Base-by-base conservation (phyloP, 2,113 vertebrate genomes). In the Pollachius pollachius region DNA sequence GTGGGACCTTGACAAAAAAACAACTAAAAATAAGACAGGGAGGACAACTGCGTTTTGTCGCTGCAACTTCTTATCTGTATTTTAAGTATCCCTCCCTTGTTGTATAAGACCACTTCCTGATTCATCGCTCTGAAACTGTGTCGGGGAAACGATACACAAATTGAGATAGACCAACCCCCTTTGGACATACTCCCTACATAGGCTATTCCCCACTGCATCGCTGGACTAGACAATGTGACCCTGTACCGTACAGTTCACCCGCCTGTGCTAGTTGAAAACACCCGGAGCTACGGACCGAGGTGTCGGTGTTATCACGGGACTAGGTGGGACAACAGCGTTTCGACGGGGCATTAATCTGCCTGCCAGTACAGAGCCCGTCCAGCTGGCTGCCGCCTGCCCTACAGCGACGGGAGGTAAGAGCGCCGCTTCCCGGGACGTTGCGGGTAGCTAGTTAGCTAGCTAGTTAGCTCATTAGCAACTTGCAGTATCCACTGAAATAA, bases 121-220 rank as follows among this genome's bases (percentile, higher is more conserved):
- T 71, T 74, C 73, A 72, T 65, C 72, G 63, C 77, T 23, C 23
- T 30, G 74, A 48, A 48, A 48, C 72, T 65, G 69, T 84, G 77
- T 79, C 77, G 41, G 81, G 87, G 84, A 88, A 83, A 89, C 80
- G 85, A 90, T 90, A 91, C 87, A 90, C 81, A 84, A 80, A 88
- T 66, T 72, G 75, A 87, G 81, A 82, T 81, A 75, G 79, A 83
- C 60, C 60, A 62, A 12, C 62, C 34, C 62, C 16, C 62, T 64
- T 41, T 15, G 18, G 62, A 41, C 62, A 18, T 13, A 27, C 76
- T 79, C 77, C 30, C 37, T 69, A 81, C 71, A 79, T 79, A 77
- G 69, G 67, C 30, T 79, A 75, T 76, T 87, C 82, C 75, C 86
- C 82, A 77, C 89, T 83, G 90, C 90, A 89, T 78, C 86, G 54